Conservation (phyloP, 2,888 invertebrate genomes). For the Coecobrya sp. region DNA sequence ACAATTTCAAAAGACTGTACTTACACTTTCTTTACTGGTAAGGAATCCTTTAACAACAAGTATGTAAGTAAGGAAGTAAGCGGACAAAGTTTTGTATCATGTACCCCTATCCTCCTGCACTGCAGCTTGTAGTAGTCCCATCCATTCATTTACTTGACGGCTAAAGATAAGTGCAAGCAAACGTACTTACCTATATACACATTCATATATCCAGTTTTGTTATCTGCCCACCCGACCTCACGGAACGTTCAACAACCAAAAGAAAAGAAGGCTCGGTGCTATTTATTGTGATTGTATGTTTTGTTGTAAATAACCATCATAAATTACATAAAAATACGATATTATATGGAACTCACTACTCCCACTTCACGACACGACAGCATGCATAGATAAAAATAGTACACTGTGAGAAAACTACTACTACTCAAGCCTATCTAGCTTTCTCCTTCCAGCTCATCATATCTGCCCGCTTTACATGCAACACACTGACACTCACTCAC, state of each 20-base stretch:
- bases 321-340: conserved; percentile 44
- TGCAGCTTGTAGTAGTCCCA: not conserved
- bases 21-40: not conserved
- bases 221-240: conserved; percentile 28
- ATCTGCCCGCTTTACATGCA: not conserved
- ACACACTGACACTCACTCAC: not conserved
- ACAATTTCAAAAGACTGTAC: not conserved
- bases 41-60: not conserved
- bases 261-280: not conserved
- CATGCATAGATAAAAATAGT: not conserved
- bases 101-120: not conserved
- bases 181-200: not conserved
- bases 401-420: not conserved
- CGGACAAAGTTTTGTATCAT: not conserved
- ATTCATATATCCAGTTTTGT: too few relatives aligned
- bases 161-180: conserved; percentile 15
- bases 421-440: not conserved
- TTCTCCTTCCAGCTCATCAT: not conserved
- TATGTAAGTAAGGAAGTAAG: not conserved
- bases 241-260: not conserved
- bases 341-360: not conserved
- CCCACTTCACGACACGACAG: not conserved
- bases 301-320: conserved; percentile 34
- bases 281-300: conserved; percentile 38
- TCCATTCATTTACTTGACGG: conserved; percentile 22